Evolutionary conservation across 2,888 invertebrate genomes (phyloP), one percentile per base, ranked within the genome.

Genomic region (Alitta virens): DNA sequence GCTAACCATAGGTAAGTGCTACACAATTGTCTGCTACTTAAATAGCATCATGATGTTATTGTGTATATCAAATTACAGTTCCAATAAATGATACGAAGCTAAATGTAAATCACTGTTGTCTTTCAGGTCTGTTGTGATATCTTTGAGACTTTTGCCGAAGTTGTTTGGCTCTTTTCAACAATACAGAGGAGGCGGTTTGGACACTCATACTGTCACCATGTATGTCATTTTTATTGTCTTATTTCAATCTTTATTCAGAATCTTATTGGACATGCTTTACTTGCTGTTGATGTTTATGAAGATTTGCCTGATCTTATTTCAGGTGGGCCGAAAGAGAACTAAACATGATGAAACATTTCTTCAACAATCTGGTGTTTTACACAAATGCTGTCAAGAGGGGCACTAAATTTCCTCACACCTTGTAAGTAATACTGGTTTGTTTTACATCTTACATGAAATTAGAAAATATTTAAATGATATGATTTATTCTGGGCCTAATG

Each of bases 271-370:
- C n/a, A n/a, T n/a, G n/a, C n/a, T n/a, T n/a, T n/a, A n/a, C n/a
- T n/a, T n/a, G n/a, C n/a, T n/a, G n/a, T n/a, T n/a, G n/a, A n/a
- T n/a, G n/a, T n/a, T n/a, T n/a, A n/a, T n/a, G n/a, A n/a, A n/a
- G n/a, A n/a, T n/a, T n/a, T n/a, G n/a, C n/a, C n/a, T 24, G 55
- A 43, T 56, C 60, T 25, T 53, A 27, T 59, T 55, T 23, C 68
- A 82, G 81, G 70, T 95, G 94, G 94, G 94, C 94, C 3, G 94
- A 95, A 76, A 87, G 90, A 49, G 92, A 94, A 75, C 90, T 93
- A 72, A 89, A 90, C 71, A 94, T 96, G 94, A 92, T 94, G 91
- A 88, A 89, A 14, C 88, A 92, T 78, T 94, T 95, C 83, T 91
- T 96, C 72, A 91, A 90, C 75, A 92, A 94, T 82, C 84, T 95